A percentile compares a stretch with the other conserved stretches of the same genome.
These are phyloP conservation scores for Microdon myrmicae DNA, from an alignment of 2,888 invertebrate genomes.

Conservation along the genomic window DNA sequence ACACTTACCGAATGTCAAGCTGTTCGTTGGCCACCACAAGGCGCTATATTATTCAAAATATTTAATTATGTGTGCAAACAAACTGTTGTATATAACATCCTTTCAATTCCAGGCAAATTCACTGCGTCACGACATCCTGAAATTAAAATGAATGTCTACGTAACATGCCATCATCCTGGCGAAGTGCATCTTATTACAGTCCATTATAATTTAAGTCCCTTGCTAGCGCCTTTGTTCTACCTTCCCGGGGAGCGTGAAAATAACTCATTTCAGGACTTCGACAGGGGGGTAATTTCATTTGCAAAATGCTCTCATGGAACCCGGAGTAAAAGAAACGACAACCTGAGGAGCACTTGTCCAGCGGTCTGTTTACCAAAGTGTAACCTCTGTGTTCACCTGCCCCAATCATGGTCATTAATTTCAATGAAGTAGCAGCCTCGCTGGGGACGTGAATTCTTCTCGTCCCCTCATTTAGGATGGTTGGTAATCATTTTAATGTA, in stretches of 20 bases:
- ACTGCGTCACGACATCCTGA: slow-evolving; percentile 12
- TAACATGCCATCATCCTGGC: slow-evolving; percentile 23
- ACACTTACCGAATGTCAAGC: too few species aligned
- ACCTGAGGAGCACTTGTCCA: slow-evolving; percentile 14
- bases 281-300: slow-evolving; percentile 28
- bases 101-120: slow-evolving; percentile 16
- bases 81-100: slow-evolving; percentile 13
- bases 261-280: slow-evolving; percentile 28
- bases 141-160: slow-evolving; percentile 17
- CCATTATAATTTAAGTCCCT: slow-evolving; percentile 28
- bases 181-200: slow-evolving; percentile 21
- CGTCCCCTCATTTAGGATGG: too few species aligned
- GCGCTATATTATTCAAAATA: slow-evolving; percentile 5
- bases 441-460: slow-evolving; percentile 30
- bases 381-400: slow-evolving; percentile 37
- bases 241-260: slow-evolving; percentile 7
- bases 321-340: too few species aligned
- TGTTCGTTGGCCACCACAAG: too few species aligned
- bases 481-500: slow-evolving; percentile 39
- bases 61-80: slow-evolving; percentile 21
- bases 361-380: slow-evolving; percentile 8
- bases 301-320: neutral
- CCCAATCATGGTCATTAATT: slow-evolving; percentile 45
- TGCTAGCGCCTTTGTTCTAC: too few species aligned
- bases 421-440: slow-evolving; percentile 39